phyloP scores from a whole-genome alignment of 2,888 invertebrate genomes.

The Drosophila meridiana region DNA sequence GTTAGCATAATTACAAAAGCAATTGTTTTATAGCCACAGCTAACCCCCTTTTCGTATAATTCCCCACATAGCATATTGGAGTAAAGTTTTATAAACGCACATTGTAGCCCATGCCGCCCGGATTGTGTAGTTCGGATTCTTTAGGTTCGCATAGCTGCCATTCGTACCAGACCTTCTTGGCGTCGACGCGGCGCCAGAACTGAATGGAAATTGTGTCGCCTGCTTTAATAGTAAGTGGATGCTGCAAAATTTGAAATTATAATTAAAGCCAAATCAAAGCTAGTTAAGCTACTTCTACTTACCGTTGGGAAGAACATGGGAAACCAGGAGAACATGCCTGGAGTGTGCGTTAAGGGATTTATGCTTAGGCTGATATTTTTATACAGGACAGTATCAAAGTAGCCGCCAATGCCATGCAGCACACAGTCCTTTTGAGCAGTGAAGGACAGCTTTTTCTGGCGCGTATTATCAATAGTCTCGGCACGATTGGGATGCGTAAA shows the following conservation, averaged over 20 bases:
- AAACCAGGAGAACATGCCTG: slow-evolving; percentile 99
- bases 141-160: slow-evolving; percentile 88
- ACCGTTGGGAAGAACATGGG: slow-evolving; percentile 97
- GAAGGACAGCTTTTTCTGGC: slow-evolving; percentile 90
- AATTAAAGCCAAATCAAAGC: not conserved
- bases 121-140: slow-evolving; percentile 81
- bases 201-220: slow-evolving; percentile 91
- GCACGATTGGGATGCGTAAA: slow-evolving; percentile 96
- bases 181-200: slow-evolving; percentile 93
- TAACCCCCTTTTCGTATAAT: not conserved
- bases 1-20: not conserved
- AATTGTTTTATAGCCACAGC: not conserved
- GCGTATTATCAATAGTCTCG: slow-evolving; percentile 89
- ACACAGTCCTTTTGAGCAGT: slow-evolving; percentile 90
- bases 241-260: slow-evolving; percentile 58
- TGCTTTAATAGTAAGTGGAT: slow-evolving; percentile 87
- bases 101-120: slow-evolving; percentile 72
- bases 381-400: slow-evolving; percentile 95
- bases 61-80: slow-evolving; percentile 7
- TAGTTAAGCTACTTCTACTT: slow-evolving; percentile 69
- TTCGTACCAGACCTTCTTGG: slow-evolving; percentile 97
- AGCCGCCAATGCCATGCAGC: slow-evolving; percentile 97
- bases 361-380: slow-evolving; percentile 95
- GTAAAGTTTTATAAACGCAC: slow-evolving; percentile 49
- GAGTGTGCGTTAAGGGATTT: slow-evolving; percentile 94